A percentile compares a stretch with the other conserved stretches of the same genome.
Conservation (phyloP, 2,797 vertebrate genomes). For the Poecile montanus region DNA sequence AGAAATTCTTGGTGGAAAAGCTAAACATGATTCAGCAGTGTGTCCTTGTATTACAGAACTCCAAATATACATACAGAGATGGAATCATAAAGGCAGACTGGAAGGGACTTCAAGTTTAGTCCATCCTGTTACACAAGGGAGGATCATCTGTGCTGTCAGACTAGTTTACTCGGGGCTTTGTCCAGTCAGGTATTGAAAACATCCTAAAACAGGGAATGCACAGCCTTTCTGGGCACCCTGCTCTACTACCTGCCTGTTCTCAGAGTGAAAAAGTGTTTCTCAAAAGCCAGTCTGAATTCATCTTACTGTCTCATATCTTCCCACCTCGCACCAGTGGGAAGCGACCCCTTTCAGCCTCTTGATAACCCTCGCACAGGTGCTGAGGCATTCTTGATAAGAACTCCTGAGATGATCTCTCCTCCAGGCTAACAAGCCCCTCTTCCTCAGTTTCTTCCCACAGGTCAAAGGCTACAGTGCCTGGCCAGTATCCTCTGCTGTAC, state of each 20-base stretch:
- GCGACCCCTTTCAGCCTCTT: background rate
- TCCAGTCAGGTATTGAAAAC: background rate
- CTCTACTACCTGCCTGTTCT: background rate
- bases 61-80: background rate
- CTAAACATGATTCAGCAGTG: background rate
- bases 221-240: background rate
- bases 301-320: background rate
- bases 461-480: background rate
- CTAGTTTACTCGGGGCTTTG: background rate
- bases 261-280: background rate
- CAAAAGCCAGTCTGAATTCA: background rate
- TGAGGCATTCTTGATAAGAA: background rate
- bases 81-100: background rate
- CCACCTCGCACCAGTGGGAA: background rate
- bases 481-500: background rate
- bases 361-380: rapidly evolving
- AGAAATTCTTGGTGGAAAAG: background rate
- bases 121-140: background rate
- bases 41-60: background rate
- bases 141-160: background rate
- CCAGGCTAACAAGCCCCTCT: background rate
- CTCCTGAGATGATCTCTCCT: background rate
- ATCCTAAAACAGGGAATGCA: background rate
- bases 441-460: background rate
- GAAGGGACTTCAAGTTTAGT: background rate